Conservation (phyloP, 1,140 invertebrate genomes). For the Tenebrio molitor region DNA sequence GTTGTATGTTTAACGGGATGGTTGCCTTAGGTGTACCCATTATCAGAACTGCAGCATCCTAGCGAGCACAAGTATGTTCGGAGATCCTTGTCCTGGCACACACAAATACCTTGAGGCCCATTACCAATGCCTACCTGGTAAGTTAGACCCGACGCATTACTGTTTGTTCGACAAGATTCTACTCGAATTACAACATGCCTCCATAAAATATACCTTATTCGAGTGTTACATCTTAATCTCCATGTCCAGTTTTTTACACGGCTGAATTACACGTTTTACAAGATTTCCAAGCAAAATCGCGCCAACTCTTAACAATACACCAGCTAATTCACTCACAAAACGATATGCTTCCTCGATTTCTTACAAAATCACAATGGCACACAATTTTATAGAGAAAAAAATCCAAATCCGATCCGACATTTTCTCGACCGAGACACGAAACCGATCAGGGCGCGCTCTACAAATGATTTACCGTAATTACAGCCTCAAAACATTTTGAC, state of each 20-base stretch:
- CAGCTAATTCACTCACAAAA: neutral
- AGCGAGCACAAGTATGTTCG: constrained; percentile 91
- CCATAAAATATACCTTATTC: constrained; percentile 25
- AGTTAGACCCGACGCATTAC: constrained; percentile 64
- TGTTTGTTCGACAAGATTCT: constrained; percentile 44
- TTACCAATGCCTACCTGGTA: constrained; percentile 92
- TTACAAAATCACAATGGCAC: constrained; percentile 44
- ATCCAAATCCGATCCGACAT: too few species aligned
- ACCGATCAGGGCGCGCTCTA: too few species aligned
- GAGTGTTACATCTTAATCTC: constrained; percentile 36
- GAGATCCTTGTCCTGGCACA: constrained; percentile 94
- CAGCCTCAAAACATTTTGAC: neutral
- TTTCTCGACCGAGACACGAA: too few species aligned
- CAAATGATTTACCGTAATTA: neutral
- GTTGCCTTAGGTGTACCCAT: constrained; percentile 82
- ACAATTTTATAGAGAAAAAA: constrained; percentile 1
- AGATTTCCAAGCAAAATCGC: constrained; percentile 18
- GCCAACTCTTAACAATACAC: constrained; percentile 5
- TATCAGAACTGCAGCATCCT: constrained; percentile 93
- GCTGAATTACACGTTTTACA: constrained; percentile 24
- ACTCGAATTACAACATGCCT: constrained; percentile 39
- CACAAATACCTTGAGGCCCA: constrained; percentile 97
- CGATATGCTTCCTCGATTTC: constrained; percentile 57
- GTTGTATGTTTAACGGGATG: constrained; percentile 37
- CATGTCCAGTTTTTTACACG: constrained; percentile 21